Percentiles rank a stretch among this genome's conserved stretches.
Evolutionary conservation across 2,113 vertebrate genomes (phyloP).

Genomic region (Vulpes ferrilata): DNA sequence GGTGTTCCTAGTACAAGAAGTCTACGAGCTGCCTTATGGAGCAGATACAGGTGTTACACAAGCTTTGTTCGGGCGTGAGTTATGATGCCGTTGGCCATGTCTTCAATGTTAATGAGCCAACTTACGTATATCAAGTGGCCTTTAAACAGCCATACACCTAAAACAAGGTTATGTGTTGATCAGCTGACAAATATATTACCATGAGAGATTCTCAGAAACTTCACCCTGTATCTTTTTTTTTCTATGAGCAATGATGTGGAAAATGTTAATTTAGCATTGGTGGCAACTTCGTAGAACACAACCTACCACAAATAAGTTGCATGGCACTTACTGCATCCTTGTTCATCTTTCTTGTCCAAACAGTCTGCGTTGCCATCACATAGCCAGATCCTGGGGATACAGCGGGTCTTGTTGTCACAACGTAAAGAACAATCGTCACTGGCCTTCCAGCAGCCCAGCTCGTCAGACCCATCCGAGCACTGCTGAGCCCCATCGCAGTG

Average conservation of each 20-base stretch:
- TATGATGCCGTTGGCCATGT: neutral
- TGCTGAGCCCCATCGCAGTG: slow-evolving; percentile 91
- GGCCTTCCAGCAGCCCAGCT: slow-evolving; percentile 88
- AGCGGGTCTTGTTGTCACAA: slow-evolving; percentile 89
- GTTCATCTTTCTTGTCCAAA: slow-evolving; percentile 90
- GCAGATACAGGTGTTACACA: neutral
- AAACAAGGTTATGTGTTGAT: neutral
- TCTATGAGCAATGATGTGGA: neutral
- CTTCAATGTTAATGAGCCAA: neutral
- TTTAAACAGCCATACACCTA: neutral
- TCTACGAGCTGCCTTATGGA: neutral
- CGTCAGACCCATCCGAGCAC: slow-evolving; percentile 92
- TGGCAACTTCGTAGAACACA: neutral
- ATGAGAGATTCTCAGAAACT: neutral
- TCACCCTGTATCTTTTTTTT: neutral
- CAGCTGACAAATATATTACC: neutral
- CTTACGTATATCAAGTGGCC: neutral
- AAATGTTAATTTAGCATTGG: neutral
- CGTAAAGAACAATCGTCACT: slow-evolving; percentile 87
- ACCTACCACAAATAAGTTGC: neutral
- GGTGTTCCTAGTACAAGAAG: neutral
- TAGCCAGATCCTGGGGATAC: slow-evolving; percentile 91
- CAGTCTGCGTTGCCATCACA: slow-evolving; percentile 94
- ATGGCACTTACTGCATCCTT: slow-evolving; percentile 88
- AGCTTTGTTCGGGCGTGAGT: neutral